These are phyloP conservation scores for Oceanodroma tethys DNA, from an alignment of 2,113 vertebrate genomes.

Conservation along the genomic window DNA sequence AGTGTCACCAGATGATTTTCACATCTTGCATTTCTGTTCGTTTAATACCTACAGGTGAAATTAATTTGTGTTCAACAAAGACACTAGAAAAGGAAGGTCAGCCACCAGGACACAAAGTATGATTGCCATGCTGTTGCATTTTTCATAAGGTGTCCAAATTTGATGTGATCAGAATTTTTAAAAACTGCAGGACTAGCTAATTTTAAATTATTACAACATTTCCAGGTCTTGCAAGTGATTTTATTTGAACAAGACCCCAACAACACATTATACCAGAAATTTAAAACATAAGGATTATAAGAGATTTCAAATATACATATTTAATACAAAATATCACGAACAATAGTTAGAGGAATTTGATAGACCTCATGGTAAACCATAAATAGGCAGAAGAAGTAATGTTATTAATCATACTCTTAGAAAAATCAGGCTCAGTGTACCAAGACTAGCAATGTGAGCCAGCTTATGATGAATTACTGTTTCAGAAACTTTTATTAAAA, in stretches of 20 bases:
- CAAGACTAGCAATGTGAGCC: not conserved
- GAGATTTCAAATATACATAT: not conserved
- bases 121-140: not conserved
- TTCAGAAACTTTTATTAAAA: slow-evolving; percentile 32
- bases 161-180: slow-evolving; percentile 1
- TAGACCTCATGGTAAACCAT: not conserved
- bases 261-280: not conserved
- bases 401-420: not conserved
- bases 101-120: not conserved
- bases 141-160: not conserved
- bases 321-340: not conserved
- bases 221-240: not conserved
- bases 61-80: not conserved
- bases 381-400: not conserved
- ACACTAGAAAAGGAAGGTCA: not conserved
- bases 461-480: not conserved
- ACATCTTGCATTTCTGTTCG: not conserved
- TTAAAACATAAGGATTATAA: not conserved
- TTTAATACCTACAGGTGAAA: not conserved
- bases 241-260: not conserved
- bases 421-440: not conserved
- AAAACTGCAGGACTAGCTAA: not conserved
- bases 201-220: not conserved
- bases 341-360: not conserved
- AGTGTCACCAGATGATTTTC: not conserved